phyloP scores from a whole-genome alignment of 2,113 vertebrate genomes.

The Telmatochromis brichardi region DNA sequence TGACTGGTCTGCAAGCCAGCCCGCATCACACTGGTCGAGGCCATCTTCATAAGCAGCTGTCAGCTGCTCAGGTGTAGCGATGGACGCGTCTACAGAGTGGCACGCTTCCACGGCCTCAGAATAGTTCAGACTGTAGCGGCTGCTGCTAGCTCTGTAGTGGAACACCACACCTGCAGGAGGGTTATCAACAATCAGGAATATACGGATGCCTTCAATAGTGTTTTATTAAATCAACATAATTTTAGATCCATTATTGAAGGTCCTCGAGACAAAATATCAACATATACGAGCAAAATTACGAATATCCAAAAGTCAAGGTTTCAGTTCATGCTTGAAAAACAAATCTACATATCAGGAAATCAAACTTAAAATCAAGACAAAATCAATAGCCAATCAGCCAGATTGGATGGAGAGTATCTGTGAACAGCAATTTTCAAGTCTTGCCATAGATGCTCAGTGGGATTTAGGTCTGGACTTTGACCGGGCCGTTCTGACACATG shows the following conservation, averaged over 20 bases:
- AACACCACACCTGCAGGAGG: constrained; percentile 86
- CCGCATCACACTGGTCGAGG: constrained; percentile 91
- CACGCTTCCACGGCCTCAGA: constrained; percentile 74
- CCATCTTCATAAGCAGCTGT: constrained; percentile 86
- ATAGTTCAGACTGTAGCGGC: constrained; percentile 84
- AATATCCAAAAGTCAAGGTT: not conserved
- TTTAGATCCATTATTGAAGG: not conserved
- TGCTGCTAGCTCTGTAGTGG: constrained; percentile 80
- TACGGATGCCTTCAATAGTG: not conserved
- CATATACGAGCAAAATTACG: not conserved
- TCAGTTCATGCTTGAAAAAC: not conserved
- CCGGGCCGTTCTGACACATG: not conserved
- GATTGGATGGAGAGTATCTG: not conserved
- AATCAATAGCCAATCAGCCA: not conserved
- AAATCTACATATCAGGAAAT: not conserved
- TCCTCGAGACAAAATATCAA: not conserved
- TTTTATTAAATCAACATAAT: not conserved
- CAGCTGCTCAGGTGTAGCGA: constrained; percentile 84
- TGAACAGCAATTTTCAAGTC: not conserved
- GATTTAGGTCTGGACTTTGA: not conserved
- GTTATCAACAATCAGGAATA: not conserved
- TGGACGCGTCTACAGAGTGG: constrained; percentile 64
- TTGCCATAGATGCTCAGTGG: not conserved
- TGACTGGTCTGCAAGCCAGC: constrained; percentile 88
- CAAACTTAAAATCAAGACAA: not conserved